Evolutionary conservation across 64 coral and sea anemone genomes (phyloP).

Genomic region (Catalaphyllia jardinei): DNA sequence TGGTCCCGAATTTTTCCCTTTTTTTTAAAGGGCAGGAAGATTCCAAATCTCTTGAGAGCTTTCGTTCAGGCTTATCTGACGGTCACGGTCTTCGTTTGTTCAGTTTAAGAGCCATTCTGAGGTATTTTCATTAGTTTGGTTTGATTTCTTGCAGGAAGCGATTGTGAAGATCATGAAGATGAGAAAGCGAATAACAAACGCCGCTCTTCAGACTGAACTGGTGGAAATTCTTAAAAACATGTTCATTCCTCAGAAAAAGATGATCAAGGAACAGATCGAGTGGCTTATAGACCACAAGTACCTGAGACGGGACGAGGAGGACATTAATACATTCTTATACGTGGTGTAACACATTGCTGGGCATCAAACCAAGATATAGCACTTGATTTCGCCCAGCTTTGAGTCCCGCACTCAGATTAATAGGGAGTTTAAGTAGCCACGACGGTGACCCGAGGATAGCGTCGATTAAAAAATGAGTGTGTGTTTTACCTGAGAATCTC

Average conservation of each 20-base stretch:
- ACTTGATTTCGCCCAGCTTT: not conserved
- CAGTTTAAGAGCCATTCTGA: not conserved
- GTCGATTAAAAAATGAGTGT: no score
- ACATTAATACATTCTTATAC: slow-evolving; percentile 92
- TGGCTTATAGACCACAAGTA: slow-evolving; percentile 99
- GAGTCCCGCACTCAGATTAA: not conserved
- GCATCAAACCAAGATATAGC: not conserved
- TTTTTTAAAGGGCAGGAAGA: no score
- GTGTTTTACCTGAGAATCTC: no score
- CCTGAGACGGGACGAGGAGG: slow-evolving; percentile 89
- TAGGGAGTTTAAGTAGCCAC: no score
- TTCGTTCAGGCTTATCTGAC: no score
- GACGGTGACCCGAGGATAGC: no score
- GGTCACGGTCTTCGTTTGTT: not conserved
- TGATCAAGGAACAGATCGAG: slow-evolving; percentile 99
- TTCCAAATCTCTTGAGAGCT: no score
- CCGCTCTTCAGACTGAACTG: slow-evolving; percentile 92
- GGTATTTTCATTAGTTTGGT: not conserved
- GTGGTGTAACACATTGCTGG: slow-evolving; percentile 39
- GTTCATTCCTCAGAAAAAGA: slow-evolving; percentile 99
- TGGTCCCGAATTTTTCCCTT: no score
- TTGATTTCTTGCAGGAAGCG: slow-evolving; percentile 74
- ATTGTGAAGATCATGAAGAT: slow-evolving; percentile 99
- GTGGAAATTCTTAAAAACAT: slow-evolving; percentile 98
- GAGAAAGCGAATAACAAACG: slow-evolving; percentile 94